Base-by-base conservation (phyloP, 2,888 invertebrate genomes). In the Stomorhina lunata region DNA sequence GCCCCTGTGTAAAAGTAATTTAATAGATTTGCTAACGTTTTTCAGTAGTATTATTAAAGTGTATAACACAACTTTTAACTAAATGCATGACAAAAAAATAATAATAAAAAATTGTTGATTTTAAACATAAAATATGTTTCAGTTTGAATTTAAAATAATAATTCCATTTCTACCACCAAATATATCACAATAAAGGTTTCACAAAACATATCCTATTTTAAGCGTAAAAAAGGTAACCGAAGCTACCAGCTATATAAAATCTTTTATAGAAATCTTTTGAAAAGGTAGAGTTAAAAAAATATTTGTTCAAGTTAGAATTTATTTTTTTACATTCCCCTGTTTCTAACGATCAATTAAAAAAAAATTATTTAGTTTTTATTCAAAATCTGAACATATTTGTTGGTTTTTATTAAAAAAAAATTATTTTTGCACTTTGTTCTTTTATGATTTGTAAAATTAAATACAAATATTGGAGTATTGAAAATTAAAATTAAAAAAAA, bases 371-470 rank as follows among this genome's bases (percentile, higher is more conserved):
- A 20, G 32, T 65, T 68, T 78, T 45, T 78, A 71, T 71, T 65
- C 17, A 37, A 61, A 48, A 79, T 71, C 10, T 40, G 15, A 57
- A 57, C 4, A 15, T 20, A 4, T 32, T 57, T 57, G 10, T 55
- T 55, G n/a, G n/a, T 37, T 25, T 29, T 15, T 15, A 37, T 45
- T 25, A 34, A 72, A 63, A 65, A n/a, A n/a, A 72, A 72, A 75
- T 63, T 34, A 27, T 37, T 1, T 75, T 75, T 77, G 81, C 77
- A 72, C 77, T 77, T 76, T 20, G 37, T 34, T 65, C 34, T 73
- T 55, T 50, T 9, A 15, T 25, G 9, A 34, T 72, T 63, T 68
- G 25, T 71, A 17, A n/a, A 12, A 27, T 48, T 69, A 15, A 71
- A 12, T 71, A 71, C 45, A 65, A 48, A 53, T 43, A 29, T 22